Percentiles rank a stretch among this genome's conserved stretches.
These are phyloP conservation scores for Trinectes maculatus DNA, from an alignment of 2,113 vertebrate genomes.

Conservation along the genomic window DNA sequence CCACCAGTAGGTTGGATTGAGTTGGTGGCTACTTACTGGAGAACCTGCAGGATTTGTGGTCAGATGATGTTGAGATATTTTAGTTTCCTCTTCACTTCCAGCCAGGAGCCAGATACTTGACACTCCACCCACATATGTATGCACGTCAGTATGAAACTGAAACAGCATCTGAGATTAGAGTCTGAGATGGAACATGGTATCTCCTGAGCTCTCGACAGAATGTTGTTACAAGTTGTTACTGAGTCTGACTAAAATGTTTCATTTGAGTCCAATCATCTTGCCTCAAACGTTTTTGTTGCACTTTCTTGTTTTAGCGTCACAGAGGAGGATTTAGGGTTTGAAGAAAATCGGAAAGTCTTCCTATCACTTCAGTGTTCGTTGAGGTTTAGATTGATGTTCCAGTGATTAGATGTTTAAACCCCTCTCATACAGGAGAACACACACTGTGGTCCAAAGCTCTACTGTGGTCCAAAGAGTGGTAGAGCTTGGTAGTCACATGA, in stretches of 20 bases:
- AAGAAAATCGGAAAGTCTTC: too few species aligned
- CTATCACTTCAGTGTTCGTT: too few species aligned
- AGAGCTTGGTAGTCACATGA: too few species aligned
- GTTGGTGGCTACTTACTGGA: slow-evolving; percentile 62
- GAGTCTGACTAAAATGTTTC: too few species aligned
- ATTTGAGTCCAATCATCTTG: too few species aligned
- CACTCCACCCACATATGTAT: slow-evolving; percentile 11
- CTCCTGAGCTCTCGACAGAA: slow-evolving; percentile 29
- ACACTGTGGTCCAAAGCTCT: neutral
- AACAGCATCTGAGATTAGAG: neutral
- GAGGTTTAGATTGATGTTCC: too few species aligned
- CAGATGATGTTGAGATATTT: neutral
- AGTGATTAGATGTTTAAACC: neutral
- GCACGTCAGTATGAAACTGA: slow-evolving; percentile 19
- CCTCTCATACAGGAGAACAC: neutral
- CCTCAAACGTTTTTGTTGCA: too few species aligned
- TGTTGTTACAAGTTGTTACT: too few species aligned
- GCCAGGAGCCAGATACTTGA: neutral
- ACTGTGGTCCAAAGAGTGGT: too few species aligned
- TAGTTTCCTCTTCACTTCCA: slow-evolving; percentile 9
- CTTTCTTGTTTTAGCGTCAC: too few species aligned
- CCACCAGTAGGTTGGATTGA: neutral
- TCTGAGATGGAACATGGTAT: too few species aligned
- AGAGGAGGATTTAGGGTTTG: too few species aligned
- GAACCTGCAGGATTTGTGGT: slow-evolving; percentile 66